phyloP scores from a whole-genome alignment of 1,140 invertebrate genomes.

The Antheraea pernyi region DNA sequence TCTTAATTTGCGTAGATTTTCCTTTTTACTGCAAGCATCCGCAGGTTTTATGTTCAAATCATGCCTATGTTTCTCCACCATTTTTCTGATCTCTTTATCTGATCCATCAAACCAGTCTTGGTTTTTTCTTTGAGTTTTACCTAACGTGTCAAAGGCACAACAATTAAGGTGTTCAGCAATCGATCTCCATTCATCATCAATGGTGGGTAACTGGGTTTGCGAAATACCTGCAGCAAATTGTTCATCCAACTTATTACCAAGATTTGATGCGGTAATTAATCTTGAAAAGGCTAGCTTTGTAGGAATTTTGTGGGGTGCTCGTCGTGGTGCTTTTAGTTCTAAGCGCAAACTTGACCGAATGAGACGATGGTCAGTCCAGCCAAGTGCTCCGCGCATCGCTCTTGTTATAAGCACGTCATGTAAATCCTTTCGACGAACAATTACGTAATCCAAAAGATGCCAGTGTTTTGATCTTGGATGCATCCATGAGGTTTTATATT shows the following conservation, averaged over 20 bases:
- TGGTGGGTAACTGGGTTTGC: not conserved
- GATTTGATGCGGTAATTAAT: constrained; percentile 5
- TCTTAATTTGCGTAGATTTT: constrained; percentile 11
- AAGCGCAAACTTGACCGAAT: constrained; percentile 26
- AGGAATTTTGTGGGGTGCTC: constrained; percentile 21
- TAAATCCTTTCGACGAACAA: constrained; percentile 2
- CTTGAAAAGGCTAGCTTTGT: constrained; percentile 15
- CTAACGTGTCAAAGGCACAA: constrained; percentile 12
- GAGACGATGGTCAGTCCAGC: constrained; percentile 14
- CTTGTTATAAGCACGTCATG: not conserved
- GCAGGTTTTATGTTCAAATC: not conserved
- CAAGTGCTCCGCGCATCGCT: not conserved
- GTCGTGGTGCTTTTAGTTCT: constrained; percentile 19
- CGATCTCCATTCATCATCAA: constrained; percentile 13
- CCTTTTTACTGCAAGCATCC: not conserved
- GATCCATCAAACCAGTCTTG: constrained; percentile 27
- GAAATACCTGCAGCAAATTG: not conserved
- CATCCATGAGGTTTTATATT: not conserved
- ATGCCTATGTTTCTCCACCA: constrained; percentile 18
- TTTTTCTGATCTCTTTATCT: constrained; percentile 15
- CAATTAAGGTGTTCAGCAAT: constrained; percentile 15
- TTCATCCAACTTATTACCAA: not conserved
- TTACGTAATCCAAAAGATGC: not conserved
- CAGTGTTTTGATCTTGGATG: not conserved
- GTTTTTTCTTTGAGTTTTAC: constrained; percentile 20